phyloP scores from a whole-genome alignment of 1,140 invertebrate species.

The Brachionus paranguensis region DNA sequence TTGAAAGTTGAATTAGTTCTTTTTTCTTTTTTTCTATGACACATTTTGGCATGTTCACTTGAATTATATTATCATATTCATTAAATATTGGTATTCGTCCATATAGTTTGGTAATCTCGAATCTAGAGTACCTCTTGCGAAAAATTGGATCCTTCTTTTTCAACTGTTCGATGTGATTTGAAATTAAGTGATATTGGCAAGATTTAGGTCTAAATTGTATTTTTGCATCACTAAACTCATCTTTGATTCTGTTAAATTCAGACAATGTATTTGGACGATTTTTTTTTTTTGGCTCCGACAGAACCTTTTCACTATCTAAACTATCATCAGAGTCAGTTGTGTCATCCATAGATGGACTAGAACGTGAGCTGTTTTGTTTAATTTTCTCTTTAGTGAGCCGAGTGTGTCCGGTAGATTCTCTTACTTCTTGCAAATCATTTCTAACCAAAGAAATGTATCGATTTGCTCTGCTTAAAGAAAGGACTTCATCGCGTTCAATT shows the following conservation, averaged over 20 bases:
- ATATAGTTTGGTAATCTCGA: neutral
- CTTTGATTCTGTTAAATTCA: neutral
- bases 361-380: neutral
- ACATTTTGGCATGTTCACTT: neutral
- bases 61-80: neutral
- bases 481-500: neutral
- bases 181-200: neutral
- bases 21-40: slow-evolving; percentile 19
- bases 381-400: neutral
- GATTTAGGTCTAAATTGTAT: neutral
- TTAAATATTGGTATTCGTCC: neutral
- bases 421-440: neutral
- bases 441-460: neutral
- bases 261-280: neutral
- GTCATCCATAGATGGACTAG: neutral
- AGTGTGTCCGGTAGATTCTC: neutral
- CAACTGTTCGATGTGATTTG: neutral
- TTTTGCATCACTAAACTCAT: neutral
- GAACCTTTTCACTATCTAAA: neutral
- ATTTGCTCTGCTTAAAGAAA: neutral
- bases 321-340: neutral
- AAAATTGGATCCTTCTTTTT: slow-evolving; percentile 18
- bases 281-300: neutral
- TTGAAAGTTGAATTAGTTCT: neutral
- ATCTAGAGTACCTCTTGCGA: neutral